phyloP scores from a whole-genome alignment of 2,797 vertebrate genomes.

The Decapterus maruadsi region DNA sequence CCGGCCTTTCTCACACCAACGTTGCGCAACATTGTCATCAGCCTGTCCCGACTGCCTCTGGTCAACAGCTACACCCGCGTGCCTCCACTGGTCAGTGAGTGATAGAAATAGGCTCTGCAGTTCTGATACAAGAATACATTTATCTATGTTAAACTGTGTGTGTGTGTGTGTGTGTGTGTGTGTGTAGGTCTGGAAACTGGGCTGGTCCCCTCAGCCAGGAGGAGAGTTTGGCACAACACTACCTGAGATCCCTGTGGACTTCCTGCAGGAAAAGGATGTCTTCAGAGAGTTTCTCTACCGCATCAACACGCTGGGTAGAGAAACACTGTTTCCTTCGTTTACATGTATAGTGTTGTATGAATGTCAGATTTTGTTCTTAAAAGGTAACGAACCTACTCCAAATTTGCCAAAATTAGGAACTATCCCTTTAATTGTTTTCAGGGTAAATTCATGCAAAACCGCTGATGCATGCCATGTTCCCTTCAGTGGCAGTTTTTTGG shows the following conservation, averaged over 20 bases:
- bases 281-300: constrained; percentile 98
- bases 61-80: constrained; percentile 97
- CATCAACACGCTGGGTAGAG: constrained; percentile 92
- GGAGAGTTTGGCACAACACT: constrained; percentile 94
- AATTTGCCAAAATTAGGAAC: too few species aligned
- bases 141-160: not conserved
- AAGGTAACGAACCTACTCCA: too few species aligned
- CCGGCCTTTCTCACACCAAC: constrained; percentile 93
- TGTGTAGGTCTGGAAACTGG: constrained; percentile 96
- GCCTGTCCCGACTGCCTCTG: constrained; percentile 93
- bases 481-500: too few species aligned
- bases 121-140: not conserved
- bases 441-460: too few species aligned
- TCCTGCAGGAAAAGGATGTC: constrained; percentile 97
- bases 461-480: too few species aligned
- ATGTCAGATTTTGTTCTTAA: not conserved
- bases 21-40: constrained; percentile 93
- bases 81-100: constrained; percentile 92
- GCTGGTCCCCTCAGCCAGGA: constrained; percentile 94
- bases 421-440: too few species aligned
- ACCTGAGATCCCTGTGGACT: constrained; percentile 98
- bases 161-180: constrained; percentile 5
- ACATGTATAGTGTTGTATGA: not conserved
- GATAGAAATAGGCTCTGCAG: not conserved
- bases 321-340: not conserved